Evolutionary conservation across 2,797 vertebrate genomes (phyloP), one percentile per base, ranked within the genome.

Genomic region (Phoeniculus purpureus): DNA sequence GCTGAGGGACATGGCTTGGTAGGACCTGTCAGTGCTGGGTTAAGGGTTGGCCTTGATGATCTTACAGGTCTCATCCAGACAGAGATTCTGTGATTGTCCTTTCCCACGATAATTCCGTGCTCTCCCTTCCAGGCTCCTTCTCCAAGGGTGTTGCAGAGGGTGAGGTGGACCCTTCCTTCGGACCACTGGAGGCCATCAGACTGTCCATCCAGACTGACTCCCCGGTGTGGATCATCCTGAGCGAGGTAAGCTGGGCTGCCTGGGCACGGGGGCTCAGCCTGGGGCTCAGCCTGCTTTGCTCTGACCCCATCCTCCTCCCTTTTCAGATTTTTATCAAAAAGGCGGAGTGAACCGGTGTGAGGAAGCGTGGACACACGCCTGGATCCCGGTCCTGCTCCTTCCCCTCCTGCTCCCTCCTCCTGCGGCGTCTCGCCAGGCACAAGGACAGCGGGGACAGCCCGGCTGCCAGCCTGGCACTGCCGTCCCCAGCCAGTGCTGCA

Each of bases 141-240:
- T 98, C 98, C 94, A 99, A 98, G 29, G 99, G 99, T 1, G 97
- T 99, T 0, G 98, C 98, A 1, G 99, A 99, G 92, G 99, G 99
- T 0, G 99, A 99, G 96, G 98, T 99, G 89, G 99, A 99, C 91
- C 96, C 98, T 1, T 97, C 98, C 32, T 99, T 99, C 0, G 99
- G 99, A 15, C 99, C 99, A 0, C 96, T 99, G 96, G 99, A 99
- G 97, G 99, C 99, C 37, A 96, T 99, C 94, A 98, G 99, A 48
- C 98, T 99, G 74, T 97, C 98, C 9, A 99, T 99, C 95, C 95
- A 98, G 94, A 99, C 98, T 0, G 99, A 99, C 97, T 99, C 98
- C 4, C 99, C 99, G 0, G 99, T 99, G 86, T 99, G 99, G 99
- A 98, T 99, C 95, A 99, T 99, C 93, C 8, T 93, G 90, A 94